Conservation (phyloP, 2,797 vertebrate species). For the Spheniscus humboldti region DNA sequence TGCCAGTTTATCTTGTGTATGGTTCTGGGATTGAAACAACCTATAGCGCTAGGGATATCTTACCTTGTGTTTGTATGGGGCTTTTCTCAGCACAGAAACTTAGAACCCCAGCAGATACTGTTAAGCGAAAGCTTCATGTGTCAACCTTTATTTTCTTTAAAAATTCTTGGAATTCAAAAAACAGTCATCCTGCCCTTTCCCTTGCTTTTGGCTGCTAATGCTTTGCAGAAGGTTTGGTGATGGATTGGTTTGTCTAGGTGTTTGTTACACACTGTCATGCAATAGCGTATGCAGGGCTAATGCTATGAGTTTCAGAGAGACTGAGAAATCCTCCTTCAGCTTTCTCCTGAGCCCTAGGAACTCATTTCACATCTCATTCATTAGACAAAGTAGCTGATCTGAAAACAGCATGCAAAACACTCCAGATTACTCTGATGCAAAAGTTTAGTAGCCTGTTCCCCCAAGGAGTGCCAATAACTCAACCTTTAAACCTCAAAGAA, state of each 20-base stretch:
- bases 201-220: constrained; percentile 55
- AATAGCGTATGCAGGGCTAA: neutral
- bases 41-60: neutral
- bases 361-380: constrained; percentile 70
- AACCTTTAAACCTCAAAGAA: constrained; percentile 59
- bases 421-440: neutral
- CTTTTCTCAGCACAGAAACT: neutral
- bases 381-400: constrained; percentile 64
- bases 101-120: neutral
- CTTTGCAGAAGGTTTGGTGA: constrained; percentile 63
- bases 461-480: constrained; percentile 57
- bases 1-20: neutral
- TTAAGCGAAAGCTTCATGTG: neutral
- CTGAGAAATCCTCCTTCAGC: constrained; percentile 33
- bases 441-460: constrained; percentile 20
- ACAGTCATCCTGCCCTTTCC: neutral
- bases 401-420: constrained; percentile 46
- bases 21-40: neutral
- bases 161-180: constrained; percentile 38
- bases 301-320: neutral
- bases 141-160: constrained; percentile 51
- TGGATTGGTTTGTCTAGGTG: constrained; percentile 64
- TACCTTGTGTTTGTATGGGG: neutral
- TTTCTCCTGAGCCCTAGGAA: constrained; percentile 34
- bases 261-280: constrained; percentile 50